These are phyloP conservation scores for Temnothorax unifasciatus DNA, from an alignment of 2,888 invertebrate genomes.

Conservation along the genomic window DNA sequence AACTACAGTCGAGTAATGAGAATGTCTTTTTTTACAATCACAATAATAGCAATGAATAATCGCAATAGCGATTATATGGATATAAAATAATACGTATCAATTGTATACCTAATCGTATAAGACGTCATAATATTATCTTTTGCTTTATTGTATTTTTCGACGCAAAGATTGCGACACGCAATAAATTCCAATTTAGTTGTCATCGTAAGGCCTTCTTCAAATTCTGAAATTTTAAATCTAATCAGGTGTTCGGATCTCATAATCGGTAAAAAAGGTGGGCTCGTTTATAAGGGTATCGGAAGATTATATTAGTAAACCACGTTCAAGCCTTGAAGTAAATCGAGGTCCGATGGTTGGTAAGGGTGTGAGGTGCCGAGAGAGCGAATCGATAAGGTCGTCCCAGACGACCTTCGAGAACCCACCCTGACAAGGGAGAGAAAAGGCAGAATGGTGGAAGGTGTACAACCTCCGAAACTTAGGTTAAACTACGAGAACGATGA, in stretches of 20 bases:
- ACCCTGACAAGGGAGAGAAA: constrained; percentile 39
- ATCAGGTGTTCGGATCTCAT: neutral
- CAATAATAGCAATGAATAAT: neutral
- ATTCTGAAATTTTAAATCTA: constrained; percentile 34
- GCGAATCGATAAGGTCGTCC: constrained; percentile 83
- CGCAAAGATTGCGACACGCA: neutral
- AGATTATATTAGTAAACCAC: constrained; percentile 33
- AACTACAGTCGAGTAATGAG: neutral
- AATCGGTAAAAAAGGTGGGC: neutral
- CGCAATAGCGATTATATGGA: neutral
- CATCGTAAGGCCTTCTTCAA: neutral
- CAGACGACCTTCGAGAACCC: constrained; percentile 84
- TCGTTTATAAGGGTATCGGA: constrained; percentile 13
- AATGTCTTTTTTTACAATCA: neutral
- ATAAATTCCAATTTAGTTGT: neutral
- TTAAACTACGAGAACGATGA: constrained; percentile 63
- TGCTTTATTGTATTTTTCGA: neutral
- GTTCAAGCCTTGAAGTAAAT: constrained; percentile 41
- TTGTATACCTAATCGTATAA: neutral
- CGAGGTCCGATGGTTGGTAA: constrained; percentile 62
- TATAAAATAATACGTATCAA: neutral
- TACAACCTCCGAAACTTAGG: constrained; percentile 72
- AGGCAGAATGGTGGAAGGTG: constrained; percentile 46
- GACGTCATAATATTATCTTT: neutral
- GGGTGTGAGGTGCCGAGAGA: constrained; percentile 70